Conservation (phyloP, 2,113 vertebrate species). For the Hippocampus mohnikei region DNA sequence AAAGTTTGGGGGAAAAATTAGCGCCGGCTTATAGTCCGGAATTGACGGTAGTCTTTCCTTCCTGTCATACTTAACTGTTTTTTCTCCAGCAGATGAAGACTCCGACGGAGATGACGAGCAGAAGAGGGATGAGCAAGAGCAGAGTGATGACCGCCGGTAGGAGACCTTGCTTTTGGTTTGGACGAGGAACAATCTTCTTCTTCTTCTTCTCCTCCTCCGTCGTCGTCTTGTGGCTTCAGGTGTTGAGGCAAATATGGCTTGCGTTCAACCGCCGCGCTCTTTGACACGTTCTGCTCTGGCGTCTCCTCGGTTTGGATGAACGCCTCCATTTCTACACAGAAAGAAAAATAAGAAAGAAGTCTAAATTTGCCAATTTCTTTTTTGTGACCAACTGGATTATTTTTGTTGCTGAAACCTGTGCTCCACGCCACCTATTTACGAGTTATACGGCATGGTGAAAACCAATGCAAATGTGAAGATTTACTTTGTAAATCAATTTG, state of each 20-base stretch:
- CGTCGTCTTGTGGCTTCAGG: slow-evolving; percentile 10
- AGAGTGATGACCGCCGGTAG: slow-evolving; percentile 83
- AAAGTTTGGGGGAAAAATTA: too few species aligned
- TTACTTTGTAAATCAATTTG: too few species aligned
- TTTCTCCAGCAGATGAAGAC: slow-evolving; percentile 88
- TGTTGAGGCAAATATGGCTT: slow-evolving; percentile 23
- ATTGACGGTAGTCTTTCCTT: slow-evolving; percentile 70
- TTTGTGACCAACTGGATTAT: too few species aligned
- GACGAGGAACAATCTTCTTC: slow-evolving; percentile 62
- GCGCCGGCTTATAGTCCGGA: too few species aligned
- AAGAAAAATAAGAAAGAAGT: background rate
- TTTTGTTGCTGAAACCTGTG: too few species aligned
- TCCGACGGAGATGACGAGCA: slow-evolving; percentile 78
- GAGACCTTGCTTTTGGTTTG: slow-evolving; percentile 66
- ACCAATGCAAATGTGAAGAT: too few species aligned
- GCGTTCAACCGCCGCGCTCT: slow-evolving; percentile 48
- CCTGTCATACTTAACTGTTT: slow-evolving; percentile 77
- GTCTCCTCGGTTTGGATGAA: slow-evolving; percentile 78
- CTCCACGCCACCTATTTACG: too few species aligned
- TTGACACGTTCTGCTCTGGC: slow-evolving; percentile 69
- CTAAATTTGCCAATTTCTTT: too few species aligned
- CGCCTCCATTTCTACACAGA: slow-evolving; percentile 77
- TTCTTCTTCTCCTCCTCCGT: too few species aligned
- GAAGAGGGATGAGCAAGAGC: slow-evolving; percentile 83
- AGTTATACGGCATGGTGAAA: too few species aligned